Evolutionary conservation across 2,888 invertebrate species (phyloP).

Genomic region (Acrobasis repandana): DNA sequence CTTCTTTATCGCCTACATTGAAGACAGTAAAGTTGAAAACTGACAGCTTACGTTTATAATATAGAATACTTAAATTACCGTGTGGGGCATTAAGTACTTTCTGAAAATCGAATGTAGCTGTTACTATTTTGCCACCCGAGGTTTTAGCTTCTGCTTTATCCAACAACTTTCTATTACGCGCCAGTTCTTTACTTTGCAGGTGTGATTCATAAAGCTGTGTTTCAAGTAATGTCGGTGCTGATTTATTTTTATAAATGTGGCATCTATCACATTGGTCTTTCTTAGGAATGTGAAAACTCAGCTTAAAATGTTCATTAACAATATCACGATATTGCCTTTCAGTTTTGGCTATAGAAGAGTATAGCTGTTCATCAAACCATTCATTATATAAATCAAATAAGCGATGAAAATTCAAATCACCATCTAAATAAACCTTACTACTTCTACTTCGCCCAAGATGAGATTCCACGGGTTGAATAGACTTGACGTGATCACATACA

Average conservation of each 20-base stretch:
- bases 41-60: no score
- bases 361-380: conserved; percentile 4
- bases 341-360: conserved; percentile 4
- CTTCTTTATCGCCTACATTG: no score
- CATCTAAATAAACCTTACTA: conserved; percentile 16
- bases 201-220: background rate
- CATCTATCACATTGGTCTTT: conserved; percentile 10
- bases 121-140: no score
- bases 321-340: conserved; percentile 15
- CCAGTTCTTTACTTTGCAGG: background rate
- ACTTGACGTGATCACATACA: conserved; percentile 25
- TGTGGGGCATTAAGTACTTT: no score
- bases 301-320: conserved; percentile 16
- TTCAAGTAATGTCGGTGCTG: background rate
- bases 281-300: conserved; percentile 18
- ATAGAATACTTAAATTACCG: no score
- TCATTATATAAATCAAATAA: conserved; percentile 16
- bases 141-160: no score
- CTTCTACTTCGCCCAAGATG: conserved; percentile 12
- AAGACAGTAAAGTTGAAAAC: no score
- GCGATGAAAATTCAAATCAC: conserved; percentile 14
- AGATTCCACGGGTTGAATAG: conserved; percentile 8
- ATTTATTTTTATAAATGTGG: conserved; percentile 4
- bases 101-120: no score
- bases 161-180: background rate